These are phyloP conservation scores for Allacma fusca DNA, from an alignment of 2,888 invertebrate species.

Conservation along the genomic window DNA sequence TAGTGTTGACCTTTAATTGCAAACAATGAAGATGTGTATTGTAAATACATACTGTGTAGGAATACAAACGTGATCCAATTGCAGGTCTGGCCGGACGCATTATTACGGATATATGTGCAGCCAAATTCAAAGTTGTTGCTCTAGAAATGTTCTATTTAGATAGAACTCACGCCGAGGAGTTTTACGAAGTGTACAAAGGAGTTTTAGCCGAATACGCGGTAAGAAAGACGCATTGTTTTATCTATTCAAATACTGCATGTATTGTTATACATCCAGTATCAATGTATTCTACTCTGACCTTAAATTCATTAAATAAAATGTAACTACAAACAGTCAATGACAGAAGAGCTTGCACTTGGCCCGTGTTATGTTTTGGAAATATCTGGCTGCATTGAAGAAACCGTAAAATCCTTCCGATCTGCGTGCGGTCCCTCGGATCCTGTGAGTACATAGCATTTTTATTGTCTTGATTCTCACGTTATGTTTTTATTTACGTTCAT, in stretches of 20 bases:
- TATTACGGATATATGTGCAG: conserved; percentile 71
- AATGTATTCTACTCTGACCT: too few species aligned
- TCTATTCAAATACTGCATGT: too few species aligned
- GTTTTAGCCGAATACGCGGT: conserved; percentile 81
- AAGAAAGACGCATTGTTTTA: conserved; percentile 57
- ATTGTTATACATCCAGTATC: too few species aligned
- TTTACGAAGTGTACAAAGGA: conserved; percentile 91
- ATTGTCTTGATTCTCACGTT: not conserved
- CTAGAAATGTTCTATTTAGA: conserved; percentile 82
- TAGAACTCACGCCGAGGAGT: conserved; percentile 85
- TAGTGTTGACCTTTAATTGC: not conserved
- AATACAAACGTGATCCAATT: conserved; percentile 30
- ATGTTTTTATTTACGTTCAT: not conserved
- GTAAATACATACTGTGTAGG: conserved; percentile 17
- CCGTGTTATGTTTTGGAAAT: conserved; percentile 88
- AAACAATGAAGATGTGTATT: conserved; percentile 18
- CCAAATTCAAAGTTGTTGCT: conserved; percentile 79
- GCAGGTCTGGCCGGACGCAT: conserved; percentile 71
- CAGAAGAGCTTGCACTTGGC: conserved; percentile 83
- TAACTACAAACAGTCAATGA: conserved; percentile 77
- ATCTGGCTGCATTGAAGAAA: conserved; percentile 70
- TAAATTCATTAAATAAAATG: too few species aligned
- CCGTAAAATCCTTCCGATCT: conserved; percentile 77
- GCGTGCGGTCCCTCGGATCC: conserved; percentile 90
- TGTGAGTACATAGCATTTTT: conserved; percentile 71